Conservation (phyloP, 2,888 invertebrate species). For the Hartigia nigra region DNA sequence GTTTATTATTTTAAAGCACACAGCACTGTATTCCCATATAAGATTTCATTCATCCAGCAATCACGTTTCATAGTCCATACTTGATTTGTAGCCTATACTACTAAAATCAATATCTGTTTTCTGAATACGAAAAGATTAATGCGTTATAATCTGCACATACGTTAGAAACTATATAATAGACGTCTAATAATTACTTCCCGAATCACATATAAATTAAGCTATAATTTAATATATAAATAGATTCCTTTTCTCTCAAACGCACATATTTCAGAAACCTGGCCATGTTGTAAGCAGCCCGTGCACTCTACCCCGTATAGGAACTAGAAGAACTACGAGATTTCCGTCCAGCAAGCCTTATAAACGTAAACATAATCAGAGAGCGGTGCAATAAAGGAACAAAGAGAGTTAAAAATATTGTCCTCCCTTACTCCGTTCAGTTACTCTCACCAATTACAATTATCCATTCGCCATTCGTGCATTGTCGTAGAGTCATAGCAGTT, state of each 20-base stretch:
- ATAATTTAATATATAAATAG: not conserved
- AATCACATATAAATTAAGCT: not conserved
- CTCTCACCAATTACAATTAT: conserved; percentile 34
- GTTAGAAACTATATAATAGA: not conserved
- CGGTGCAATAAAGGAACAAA: conserved; percentile 26
- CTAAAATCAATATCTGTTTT: not conserved
- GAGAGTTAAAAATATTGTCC: conserved; percentile 24
- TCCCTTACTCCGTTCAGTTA: conserved; percentile 18
- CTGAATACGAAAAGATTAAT: not conserved
- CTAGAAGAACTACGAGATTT: conserved; percentile 39
- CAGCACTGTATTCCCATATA: not conserved
- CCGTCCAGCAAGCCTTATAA: conserved; percentile 49
- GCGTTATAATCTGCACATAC: not conserved
- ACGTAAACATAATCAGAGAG: conserved; percentile 52
- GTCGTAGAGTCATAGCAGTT: conserved; percentile 15
- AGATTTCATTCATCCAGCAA: not conserved
- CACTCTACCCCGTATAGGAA: not conserved
- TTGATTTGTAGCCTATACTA: not conserved
- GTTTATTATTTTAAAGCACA: not conserved
- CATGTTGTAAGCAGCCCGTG: not conserved
- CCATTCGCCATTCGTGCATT: conserved; percentile 16
- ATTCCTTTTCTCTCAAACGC: not conserved
- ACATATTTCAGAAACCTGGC: not conserved
- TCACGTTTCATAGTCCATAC: not conserved
- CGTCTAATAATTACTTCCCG: not conserved